phyloP scores from a whole-genome alignment of 2,888 invertebrate genomes.

The Amorpha juglandis region DNA sequence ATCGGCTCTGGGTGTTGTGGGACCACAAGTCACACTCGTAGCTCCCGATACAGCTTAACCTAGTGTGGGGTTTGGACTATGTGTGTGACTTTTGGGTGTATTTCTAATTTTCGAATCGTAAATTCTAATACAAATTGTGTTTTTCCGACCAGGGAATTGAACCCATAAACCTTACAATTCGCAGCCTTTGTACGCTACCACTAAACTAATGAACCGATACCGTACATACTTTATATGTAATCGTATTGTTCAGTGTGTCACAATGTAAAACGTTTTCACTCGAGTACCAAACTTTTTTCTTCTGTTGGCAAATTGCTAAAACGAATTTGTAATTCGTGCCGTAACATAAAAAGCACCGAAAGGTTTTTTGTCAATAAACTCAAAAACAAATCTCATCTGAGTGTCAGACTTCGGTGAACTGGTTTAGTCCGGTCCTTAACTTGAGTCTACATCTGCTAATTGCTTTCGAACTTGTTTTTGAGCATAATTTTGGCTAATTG shows the following conservation, averaged over 20 bases:
- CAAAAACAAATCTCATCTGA: slow-evolving; percentile 56
- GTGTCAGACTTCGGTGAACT: slow-evolving; percentile 56
- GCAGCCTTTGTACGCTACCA: no score
- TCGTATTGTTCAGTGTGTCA: neutral
- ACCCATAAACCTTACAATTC: no score
- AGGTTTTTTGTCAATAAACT: slow-evolving; percentile 45
- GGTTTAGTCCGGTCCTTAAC: slow-evolving; percentile 65
- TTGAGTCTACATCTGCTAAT: slow-evolving; percentile 78
- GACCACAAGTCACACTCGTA: no score
- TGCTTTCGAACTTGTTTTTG: slow-evolving; percentile 79
- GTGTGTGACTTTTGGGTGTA: no score
- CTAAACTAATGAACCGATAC: no score
- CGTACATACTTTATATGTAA: neutral
- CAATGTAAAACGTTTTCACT: slow-evolving; percentile 5
- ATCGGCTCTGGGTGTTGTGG: no score
- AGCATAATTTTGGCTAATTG: slow-evolving; percentile 82
- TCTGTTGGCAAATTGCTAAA: slow-evolving; percentile 10
- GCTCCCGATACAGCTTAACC: no score
- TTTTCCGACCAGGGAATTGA: no score
- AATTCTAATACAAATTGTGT: no score
- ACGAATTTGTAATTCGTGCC: slow-evolving; percentile 29
- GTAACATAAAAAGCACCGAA: slow-evolving; percentile 28
- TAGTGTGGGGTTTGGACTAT: no score
- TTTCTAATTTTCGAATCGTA: no score
- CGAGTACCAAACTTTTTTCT: slow-evolving; percentile 3